phyloP scores from a whole-genome alignment of 2,888 invertebrate species.

The Stomorhina lunata region DNA sequence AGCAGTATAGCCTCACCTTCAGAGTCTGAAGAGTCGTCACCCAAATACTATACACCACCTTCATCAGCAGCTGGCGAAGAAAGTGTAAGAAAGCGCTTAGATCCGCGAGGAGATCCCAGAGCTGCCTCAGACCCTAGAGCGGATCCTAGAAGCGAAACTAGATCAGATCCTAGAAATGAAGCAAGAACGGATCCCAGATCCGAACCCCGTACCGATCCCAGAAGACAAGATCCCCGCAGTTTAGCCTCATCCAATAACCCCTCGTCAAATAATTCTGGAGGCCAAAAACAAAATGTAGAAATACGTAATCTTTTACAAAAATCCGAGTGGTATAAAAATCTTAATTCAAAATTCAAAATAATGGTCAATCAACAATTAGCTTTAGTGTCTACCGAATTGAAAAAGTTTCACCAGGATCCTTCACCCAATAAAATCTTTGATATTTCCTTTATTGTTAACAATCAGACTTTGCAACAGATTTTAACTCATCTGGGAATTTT shows the following conservation, averaged over 20 bases:
- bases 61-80: slow-evolving; percentile 50
- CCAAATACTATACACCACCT: slow-evolving; percentile 68
- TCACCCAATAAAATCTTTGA: slow-evolving; percentile 81
- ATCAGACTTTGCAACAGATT: slow-evolving; percentile 82
- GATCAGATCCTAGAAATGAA: slow-evolving; percentile 46
- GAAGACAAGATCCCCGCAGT: slow-evolving; percentile 72
- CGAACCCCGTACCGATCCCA: slow-evolving; percentile 75
- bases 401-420: slow-evolving; percentile 83
- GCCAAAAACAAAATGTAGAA: slow-evolving; percentile 80
- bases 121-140: not conserved
- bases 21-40: slow-evolving; percentile 66
- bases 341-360: slow-evolving; percentile 87
- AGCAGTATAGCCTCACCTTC: slow-evolving; percentile 74
- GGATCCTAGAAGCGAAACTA: slow-evolving; percentile 30
- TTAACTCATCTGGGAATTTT: slow-evolving; percentile 84
- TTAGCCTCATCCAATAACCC: slow-evolving; percentile 32
- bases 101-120: slow-evolving; percentile 37
- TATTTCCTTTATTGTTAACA: slow-evolving; percentile 81
- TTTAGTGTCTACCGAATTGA: slow-evolving; percentile 83
- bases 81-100: slow-evolving; percentile 32
- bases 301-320: slow-evolving; percentile 84
- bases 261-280: slow-evolving; percentile 61
- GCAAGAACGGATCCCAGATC: slow-evolving; percentile 22
- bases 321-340: slow-evolving; percentile 86
- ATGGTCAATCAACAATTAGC: slow-evolving; percentile 86